phyloP scores from a whole-genome alignment of 1,140 invertebrate genomes.

The Bathynomus jamesi region DNA sequence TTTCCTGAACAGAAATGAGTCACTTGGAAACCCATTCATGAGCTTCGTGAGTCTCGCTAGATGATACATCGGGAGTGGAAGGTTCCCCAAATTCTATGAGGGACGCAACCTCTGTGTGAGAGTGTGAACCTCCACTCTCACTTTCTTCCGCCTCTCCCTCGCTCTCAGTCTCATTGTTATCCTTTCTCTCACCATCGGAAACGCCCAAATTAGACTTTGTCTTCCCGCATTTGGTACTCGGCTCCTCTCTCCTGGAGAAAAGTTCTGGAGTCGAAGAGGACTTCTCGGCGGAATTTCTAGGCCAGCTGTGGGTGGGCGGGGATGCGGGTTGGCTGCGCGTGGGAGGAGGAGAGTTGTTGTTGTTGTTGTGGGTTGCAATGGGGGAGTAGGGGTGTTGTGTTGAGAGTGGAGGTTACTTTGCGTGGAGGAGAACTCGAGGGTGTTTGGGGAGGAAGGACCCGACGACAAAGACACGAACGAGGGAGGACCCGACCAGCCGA shows the following conservation, averaged over 20 bases:
- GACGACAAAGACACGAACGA: slow-evolving; percentile 35
- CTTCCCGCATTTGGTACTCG: slow-evolving; percentile 5
- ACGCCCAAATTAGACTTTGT: slow-evolving; percentile 8
- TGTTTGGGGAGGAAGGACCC: slow-evolving; percentile 35
- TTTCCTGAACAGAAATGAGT: too few species aligned
- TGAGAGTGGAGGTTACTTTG: neutral
- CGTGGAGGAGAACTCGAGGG: neutral
- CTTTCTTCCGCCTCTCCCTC: slow-evolving; percentile 20
- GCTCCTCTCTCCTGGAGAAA: slow-evolving; percentile 15
- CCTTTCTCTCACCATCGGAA: too few species aligned
- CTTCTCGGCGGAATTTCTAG: slow-evolving; percentile 7
- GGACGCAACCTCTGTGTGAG: slow-evolving; percentile 34
- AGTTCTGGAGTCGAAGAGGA: neutral
- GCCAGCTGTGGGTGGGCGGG: neutral
- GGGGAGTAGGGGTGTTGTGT: neutral
- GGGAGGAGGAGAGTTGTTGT: neutral
- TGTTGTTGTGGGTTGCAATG: neutral
- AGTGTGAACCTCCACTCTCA: slow-evolving; percentile 34
- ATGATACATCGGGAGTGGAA: slow-evolving; percentile 30
- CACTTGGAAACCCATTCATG: slow-evolving; percentile 8
- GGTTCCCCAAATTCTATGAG: slow-evolving; percentile 32
- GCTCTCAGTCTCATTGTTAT: slow-evolving; percentile 20
- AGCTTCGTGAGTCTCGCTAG: slow-evolving; percentile 29
- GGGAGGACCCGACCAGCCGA: slow-evolving; percentile 34
- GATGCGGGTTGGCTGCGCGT: neutral